These are phyloP conservation scores for Spinus olivaceus DNA, from an alignment of 2,797 vertebrate genomes.

Conservation along the genomic window DNA sequence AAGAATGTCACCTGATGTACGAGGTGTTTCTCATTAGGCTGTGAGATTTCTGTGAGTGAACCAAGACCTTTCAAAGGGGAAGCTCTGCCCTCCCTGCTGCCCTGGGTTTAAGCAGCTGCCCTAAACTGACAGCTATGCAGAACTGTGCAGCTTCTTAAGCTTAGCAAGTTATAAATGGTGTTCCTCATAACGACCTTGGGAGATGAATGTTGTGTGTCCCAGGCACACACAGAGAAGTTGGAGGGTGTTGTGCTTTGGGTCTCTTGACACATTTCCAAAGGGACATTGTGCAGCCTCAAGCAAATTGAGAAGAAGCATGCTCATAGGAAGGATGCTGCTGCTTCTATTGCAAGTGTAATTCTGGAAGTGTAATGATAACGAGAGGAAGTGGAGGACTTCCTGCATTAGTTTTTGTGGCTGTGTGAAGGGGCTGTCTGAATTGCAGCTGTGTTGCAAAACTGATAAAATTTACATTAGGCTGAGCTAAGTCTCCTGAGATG, in stretches of 20 bases:
- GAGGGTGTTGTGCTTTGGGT: not conserved
- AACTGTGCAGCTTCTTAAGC: slow-evolving; percentile 9
- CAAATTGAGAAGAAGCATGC: not conserved
- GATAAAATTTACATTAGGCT: not conserved
- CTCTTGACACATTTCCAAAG: not conserved
- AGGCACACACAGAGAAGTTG: not conserved
- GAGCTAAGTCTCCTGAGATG: not conserved
- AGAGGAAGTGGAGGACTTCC: slow-evolving; percentile 63
- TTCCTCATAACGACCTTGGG: not conserved
- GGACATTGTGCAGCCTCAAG: not conserved
- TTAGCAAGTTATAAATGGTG: slow-evolving; percentile 10
- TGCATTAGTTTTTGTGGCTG: slow-evolving; percentile 61
- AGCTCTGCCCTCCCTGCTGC: not conserved
- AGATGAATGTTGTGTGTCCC: not conserved
- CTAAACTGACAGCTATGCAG: not conserved
- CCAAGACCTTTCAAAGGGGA: not conserved
- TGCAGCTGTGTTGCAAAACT: slow-evolving; percentile 10
- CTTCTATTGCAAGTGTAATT: not conserved
- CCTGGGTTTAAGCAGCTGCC: not conserved
- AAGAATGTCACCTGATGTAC: not conserved
- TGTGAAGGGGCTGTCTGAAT: not conserved
- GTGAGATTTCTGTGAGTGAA: not conserved
- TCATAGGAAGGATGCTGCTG: not conserved
- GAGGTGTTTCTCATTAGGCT: not conserved
- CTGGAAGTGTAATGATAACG: slow-evolving; percentile 37